phyloP scores from a whole-genome alignment of 2,797 vertebrate species.

The Otus scops region DNA sequence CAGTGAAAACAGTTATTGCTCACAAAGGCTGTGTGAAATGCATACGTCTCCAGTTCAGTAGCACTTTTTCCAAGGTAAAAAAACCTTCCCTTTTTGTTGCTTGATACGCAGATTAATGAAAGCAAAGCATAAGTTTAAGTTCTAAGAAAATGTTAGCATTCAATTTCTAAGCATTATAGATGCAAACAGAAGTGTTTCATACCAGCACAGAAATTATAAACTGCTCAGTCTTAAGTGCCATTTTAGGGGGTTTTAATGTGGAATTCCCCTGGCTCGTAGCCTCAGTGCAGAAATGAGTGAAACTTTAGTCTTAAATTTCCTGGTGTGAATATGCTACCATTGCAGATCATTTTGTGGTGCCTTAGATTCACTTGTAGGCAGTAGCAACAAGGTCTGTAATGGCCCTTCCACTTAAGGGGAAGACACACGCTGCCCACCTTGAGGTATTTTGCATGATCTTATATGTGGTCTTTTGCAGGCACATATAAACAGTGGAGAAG shows the following conservation, averaged over 20 bases:
- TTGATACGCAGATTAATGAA: background rate
- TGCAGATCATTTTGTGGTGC: background rate
- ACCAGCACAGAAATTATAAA: background rate
- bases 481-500: background rate
- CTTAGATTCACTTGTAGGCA: background rate
- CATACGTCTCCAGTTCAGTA: constrained; percentile 86
- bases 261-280: background rate
- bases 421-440: background rate
- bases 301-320: background rate
- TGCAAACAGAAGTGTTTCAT: background rate
- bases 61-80: constrained; percentile 73
- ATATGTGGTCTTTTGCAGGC: background rate
- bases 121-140: background rate
- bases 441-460: background rate
- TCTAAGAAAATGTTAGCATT: background rate
- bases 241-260: background rate
- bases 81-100: background rate
- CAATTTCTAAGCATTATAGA: background rate
- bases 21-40: constrained; percentile 94
- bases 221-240: background rate
- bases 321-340: background rate
- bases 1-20: constrained; percentile 84
- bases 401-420: background rate
- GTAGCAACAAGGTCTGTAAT: background rate
- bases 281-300: background rate